phyloP scores from a whole-genome alignment of 2,888 invertebrate genomes.

The Stratiomys singularior region DNA sequence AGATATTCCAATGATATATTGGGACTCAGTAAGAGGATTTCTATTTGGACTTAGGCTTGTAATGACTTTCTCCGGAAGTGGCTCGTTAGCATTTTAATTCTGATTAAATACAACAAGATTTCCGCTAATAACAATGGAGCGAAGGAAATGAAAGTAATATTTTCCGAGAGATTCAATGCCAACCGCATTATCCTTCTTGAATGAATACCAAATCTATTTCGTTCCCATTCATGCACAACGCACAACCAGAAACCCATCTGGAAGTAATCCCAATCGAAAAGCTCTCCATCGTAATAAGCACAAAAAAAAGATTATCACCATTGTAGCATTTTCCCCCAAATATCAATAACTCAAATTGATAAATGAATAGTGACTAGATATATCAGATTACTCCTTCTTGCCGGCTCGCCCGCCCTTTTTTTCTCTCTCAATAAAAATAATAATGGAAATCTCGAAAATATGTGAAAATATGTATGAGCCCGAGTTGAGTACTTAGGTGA shows the following conservation, averaged over 20 bases:
- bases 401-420: background rate
- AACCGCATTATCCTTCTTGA: background rate
- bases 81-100: too few species aligned
- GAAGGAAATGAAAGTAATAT: background rate
- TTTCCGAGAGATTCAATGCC: background rate
- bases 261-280: background rate
- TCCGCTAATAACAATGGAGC: background rate
- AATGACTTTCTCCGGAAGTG: too few species aligned
- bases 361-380: conserved; percentile 28
- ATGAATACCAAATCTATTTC: background rate
- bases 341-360: conserved; percentile 28
- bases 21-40: too few species aligned
- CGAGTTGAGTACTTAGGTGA: background rate
- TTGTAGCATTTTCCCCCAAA: background rate
- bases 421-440: background rate
- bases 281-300: background rate
- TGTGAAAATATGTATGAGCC: conserved; percentile 10
- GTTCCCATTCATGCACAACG: background rate
- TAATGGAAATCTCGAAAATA: conserved; percentile 10
- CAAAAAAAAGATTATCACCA: background rate
- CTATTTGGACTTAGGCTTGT: too few species aligned
- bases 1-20: too few species aligned
- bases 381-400: conserved; percentile 13
- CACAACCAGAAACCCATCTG: background rate
- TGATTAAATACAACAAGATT: too few species aligned